Evolutionary conservation across 2,888 invertebrate genomes (phyloP).

Genomic region (Orthosia incerta): DNA sequence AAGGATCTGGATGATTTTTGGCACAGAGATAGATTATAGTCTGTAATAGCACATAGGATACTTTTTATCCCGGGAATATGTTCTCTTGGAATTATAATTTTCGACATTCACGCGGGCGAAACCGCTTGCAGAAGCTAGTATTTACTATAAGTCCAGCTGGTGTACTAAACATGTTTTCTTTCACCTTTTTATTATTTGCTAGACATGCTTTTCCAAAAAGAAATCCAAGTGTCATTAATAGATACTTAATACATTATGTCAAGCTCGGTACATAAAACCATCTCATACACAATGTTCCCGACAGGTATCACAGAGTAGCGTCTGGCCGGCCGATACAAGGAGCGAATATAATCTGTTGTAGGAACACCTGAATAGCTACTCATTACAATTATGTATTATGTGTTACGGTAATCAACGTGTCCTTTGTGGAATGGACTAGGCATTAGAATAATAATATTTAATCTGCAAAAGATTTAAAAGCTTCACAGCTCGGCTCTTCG

Average conservation of each 20-base stretch:
- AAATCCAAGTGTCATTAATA: background rate
- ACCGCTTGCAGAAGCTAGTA: no score
- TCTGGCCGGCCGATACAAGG: background rate
- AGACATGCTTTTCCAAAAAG: background rate
- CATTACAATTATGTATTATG: slow-evolving; percentile 7
- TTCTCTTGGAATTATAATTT: no score
- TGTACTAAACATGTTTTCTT: no score
- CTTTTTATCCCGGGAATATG: no score
- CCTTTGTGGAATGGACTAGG: background rate
- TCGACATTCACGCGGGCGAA: no score
- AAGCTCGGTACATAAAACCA: slow-evolving; percentile 7
- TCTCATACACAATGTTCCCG: slow-evolving; percentile 15
- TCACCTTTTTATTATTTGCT: background rate
- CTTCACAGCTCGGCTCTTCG: no score
- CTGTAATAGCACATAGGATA: no score
- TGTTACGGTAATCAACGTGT: slow-evolving; percentile 7
- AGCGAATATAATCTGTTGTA: slow-evolving; percentile 18
- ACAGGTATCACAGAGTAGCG: slow-evolving; percentile 8
- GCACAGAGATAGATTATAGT: no score
- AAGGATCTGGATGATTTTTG: no score
- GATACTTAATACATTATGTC: slow-evolving; percentile 1
- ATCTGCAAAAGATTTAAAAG: no score
- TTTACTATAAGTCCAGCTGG: no score
- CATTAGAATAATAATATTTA: no score
- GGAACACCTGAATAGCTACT: slow-evolving; percentile 8